Evolutionary conservation across 1,140 invertebrate species (phyloP), one percentile per base, ranked within the genome.

Genomic region (Oreohelix idahoensis): DNA sequence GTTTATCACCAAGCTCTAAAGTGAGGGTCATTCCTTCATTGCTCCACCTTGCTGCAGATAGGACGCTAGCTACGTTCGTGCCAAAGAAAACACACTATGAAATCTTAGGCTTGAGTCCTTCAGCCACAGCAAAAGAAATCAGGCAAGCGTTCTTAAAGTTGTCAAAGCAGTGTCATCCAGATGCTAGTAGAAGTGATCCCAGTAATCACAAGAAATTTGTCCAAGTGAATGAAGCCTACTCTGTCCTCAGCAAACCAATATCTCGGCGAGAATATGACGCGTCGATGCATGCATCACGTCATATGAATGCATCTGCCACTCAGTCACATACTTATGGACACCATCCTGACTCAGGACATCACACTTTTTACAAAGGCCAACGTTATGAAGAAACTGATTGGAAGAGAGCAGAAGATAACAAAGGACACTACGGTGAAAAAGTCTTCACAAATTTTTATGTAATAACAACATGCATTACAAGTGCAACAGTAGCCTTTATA

Each of bases 161-260:
- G 15, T 79, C 77, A 23, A 79, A 79, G 29, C 51, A 79, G 45
- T 79, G 51, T 38, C 77, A 79, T n/a, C 77, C 77, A 35, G 77
- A 79, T 39, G 23, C 51, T 38, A 39, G 38, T 36, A 35, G 23
- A 2, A 39, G 66, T 29, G 15, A 15, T n/a, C 13, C 32, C 2
- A 58, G 17, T 42, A 58, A 39, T 63, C 77, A 79, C 35, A 79
- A 69, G 45, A 58, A 79, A 45, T 79, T 79, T 66, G 77, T 79
- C 2, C 77, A 63, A 49, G 58, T 79, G 32, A 79, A 79, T 66
- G 77, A 79, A 39, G 77, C 77, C 1, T 66, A 79, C 45, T 66
- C 77, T 8, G 58, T 79, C 11, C 63, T 79, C 26, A 79, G 51
- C 45, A 63, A 45, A 39, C 77, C 77, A 36, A 1, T 26, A 17